Evolutionary conservation across 2,113 vertebrate species (phyloP), one percentile per base, ranked within the genome.

Genomic region (Sula dactylatra): DNA sequence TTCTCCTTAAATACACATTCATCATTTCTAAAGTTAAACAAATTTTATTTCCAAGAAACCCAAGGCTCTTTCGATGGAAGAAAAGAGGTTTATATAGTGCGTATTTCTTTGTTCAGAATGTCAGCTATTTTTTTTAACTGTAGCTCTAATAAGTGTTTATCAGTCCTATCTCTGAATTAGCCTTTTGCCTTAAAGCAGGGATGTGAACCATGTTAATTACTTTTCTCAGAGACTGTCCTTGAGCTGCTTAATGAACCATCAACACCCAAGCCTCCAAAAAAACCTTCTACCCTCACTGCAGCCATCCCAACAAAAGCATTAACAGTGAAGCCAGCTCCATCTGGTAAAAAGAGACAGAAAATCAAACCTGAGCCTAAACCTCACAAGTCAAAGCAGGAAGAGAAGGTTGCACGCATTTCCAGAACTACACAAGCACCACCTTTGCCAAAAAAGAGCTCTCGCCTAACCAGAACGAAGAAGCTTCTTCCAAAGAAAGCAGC

Each of bases 141-240:
- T 27, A 45, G 32, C 42, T 90, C 64, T 81, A 69, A 7, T 32
- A 62, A 47, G 7, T 13, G 5, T 64, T 87, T 62, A 47, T 77
- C 58, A 78, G 29, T 52, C 11, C 9, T 40, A 49, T 22, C 38
- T 88, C 59, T 71, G 55, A 94, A 86, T 76, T 49, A 86, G 54
- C 42, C 71, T 90, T 93, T 73, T 94, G 54, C 40, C 42, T 85
- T 58, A 85, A 79, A 86, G 24, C 9, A 56, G 74, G 38, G 56
- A 72, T 91, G 42, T 88, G 71, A 92, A 69, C 38, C 26, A 16
- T 67, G 7, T 85, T 90, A 62, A 88, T 94, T 93, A 19, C 49
- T 95, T 96, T 96, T 91, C 71, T 40, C 95, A 98, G 98, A 97
- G 78, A 98, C 95, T 7, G 92, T 97, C 77, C 72, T 97, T 89